Evolutionary conservation across 2,113 vertebrate genomes (phyloP), one percentile per base, ranked within the genome.

Genomic region (Aptenodytes patagonicus): DNA sequence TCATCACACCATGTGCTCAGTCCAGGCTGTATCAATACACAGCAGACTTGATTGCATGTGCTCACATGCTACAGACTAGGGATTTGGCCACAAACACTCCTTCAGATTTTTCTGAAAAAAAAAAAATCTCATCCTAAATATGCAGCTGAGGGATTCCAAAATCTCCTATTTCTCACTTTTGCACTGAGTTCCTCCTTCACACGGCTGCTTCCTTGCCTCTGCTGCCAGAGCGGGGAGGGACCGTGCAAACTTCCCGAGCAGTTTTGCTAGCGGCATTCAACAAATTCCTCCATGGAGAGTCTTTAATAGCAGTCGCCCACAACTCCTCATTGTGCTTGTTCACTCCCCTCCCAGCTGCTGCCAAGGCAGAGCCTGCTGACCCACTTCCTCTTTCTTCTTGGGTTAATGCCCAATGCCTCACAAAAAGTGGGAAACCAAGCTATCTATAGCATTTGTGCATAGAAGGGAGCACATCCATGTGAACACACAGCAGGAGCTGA

Each of bases 311-410:
- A 55, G 47, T 76, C 24, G 8, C 87, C 81, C 94, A 31, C 42
- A 71, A 38, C 79, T 58, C 77, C 73, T 93, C 76, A 70, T 55
- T 89, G 91, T 91, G 81, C 66, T 60, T 20, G 57, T 52, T 88
- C 81, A 2, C 80, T 78, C 44, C 76, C 55, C 91, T 85, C 70
- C 70, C 55, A 49, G 75, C 79, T 82, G 75, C 93, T 96, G 91
- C 95, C 93, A 96, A 31, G 5, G 5, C 83, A 14, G n/a, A 76
- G 87, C 79, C 66, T 47, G 87, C 88, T 89, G 93, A 87, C 88
- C 93, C 84, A 79, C 66, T 91, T 95, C 90, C 85, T 85, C 75
- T 8, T 73, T 28, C 44, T 44, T 34, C 84, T 52, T 34, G 40
- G 32, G 28, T 4, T 49, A 20, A 17, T 38, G 66, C 64, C 91